These are phyloP conservation scores for Rhingia campestris DNA, from an alignment of 2,888 invertebrate genomes.

Conservation along the genomic window DNA sequence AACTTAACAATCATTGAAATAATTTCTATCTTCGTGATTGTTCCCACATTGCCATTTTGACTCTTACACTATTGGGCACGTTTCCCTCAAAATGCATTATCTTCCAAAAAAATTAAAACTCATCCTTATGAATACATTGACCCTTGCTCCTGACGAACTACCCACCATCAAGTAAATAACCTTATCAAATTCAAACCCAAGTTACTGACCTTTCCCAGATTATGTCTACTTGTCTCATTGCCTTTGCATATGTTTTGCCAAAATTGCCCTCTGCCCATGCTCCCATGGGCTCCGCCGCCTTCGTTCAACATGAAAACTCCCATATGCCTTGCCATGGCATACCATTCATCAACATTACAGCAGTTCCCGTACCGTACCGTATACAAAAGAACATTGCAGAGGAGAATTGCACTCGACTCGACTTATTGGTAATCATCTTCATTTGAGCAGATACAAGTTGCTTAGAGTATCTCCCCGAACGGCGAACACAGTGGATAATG, in stretches of 20 bases:
- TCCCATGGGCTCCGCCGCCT: not conserved
- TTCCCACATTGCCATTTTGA: not conserved
- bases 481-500: conserved; percentile 63
- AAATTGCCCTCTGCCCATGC: not conserved
- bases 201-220: conserved; percentile 60
- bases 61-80: conserved; percentile 43
- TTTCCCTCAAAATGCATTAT: conserved; percentile 27
- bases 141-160: conserved; percentile 36
- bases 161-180: conserved; percentile 14
- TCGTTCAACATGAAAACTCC: not conserved
- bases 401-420: conserved; percentile 45
- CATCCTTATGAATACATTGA: conserved; percentile 32
- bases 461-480: conserved; percentile 62
- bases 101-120: conserved; percentile 12
- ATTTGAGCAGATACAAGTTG: conserved; percentile 72
- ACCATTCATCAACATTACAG: not conserved
- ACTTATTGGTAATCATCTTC: conserved; percentile 72
- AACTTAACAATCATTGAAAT: not conserved
- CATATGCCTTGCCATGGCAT: not conserved
- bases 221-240: not conserved
- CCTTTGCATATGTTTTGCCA: conserved; percentile 2
- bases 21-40: conserved; percentile 3
- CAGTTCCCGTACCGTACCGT: not conserved
- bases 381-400: not conserved
- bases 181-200: conserved; percentile 18